Percentiles rank a stretch among this genome's conserved stretches.
Conservation (phyloP, 1,140 invertebrate genomes). For the Trichoplusia ni region DNA sequence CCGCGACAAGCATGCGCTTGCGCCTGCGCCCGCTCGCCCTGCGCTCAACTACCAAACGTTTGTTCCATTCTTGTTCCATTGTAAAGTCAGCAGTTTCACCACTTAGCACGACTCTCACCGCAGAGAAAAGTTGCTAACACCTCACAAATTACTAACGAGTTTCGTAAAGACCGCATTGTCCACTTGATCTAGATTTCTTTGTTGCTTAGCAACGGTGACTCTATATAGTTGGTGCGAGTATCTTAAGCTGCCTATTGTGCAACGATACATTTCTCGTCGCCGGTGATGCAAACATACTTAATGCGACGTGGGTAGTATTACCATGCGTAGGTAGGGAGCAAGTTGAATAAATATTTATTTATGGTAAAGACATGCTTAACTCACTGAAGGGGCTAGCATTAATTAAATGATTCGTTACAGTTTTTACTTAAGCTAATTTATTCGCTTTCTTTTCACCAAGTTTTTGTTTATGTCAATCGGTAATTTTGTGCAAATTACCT, state of each 20-base stretch:
- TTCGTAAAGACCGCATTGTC: slow-evolving; percentile 75
- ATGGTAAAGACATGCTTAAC: too few species aligned
- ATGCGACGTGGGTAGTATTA: too few species aligned
- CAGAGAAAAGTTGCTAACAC: slow-evolving; percentile 65
- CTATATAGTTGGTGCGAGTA: slow-evolving; percentile 47
- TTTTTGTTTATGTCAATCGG: too few species aligned
- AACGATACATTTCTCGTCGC: not conserved
- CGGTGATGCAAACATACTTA: not conserved
- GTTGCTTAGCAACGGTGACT: slow-evolving; percentile 45
- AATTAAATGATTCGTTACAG: too few species aligned
- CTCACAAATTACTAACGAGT: slow-evolving; percentile 69
- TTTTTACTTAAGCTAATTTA: too few species aligned
- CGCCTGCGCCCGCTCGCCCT: slow-evolving; percentile 33
- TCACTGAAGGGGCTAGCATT: too few species aligned
- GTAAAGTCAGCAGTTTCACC: slow-evolving; percentile 64
- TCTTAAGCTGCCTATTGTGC: slow-evolving; percentile 39
- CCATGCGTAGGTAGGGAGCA: too few species aligned
- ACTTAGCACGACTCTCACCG: slow-evolving; percentile 75
- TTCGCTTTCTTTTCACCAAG: too few species aligned
- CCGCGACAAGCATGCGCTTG: slow-evolving; percentile 51
- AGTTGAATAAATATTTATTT: too few species aligned
- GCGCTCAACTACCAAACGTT: slow-evolving; percentile 46
- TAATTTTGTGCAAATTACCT: too few species aligned
- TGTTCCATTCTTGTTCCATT: slow-evolving; percentile 66
- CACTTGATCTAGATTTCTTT: slow-evolving; percentile 73